Evolutionary conservation across 1,140 invertebrate genomes (phyloP).

Genomic region (Euura lappo): DNA sequence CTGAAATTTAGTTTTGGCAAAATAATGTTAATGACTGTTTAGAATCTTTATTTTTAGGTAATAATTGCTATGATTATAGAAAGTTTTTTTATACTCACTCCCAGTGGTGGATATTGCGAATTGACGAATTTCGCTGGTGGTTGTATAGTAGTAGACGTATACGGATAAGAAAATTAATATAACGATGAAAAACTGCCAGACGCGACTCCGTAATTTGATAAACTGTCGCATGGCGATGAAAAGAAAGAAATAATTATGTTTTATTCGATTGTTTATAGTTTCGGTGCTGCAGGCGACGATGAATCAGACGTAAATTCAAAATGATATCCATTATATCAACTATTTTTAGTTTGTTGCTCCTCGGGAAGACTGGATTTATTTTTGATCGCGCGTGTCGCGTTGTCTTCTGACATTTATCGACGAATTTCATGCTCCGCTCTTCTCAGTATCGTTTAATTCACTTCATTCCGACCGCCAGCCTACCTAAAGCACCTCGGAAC

Average conservation of each 20-base stretch:
- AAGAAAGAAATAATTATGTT: background rate
- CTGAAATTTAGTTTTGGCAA: background rate
- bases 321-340: no score
- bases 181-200: slow-evolving; percentile 48
- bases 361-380: no score
- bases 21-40: no score
- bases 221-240: slow-evolving; percentile 46
- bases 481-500: background rate
- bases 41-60: no score
- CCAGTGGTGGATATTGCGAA: slow-evolving; percentile 32
- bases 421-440: no score
- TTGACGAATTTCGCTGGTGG: slow-evolving; percentile 43
- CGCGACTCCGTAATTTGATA: slow-evolving; percentile 51
- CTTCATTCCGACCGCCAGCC: background rate
- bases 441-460: no score
- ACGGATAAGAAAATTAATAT: slow-evolving; percentile 50
- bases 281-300: background rate
- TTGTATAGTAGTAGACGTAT: slow-evolving; percentile 54
- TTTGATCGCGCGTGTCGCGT: no score
- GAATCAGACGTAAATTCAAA: no score
- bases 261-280: background rate
- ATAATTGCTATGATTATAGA: background rate
- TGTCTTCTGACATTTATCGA: no score
- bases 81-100: slow-evolving; percentile 40
- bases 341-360: no score